phyloP scores from a whole-genome alignment of 2,888 invertebrate genomes.

The Caenorhabditis imperialis region DNA sequence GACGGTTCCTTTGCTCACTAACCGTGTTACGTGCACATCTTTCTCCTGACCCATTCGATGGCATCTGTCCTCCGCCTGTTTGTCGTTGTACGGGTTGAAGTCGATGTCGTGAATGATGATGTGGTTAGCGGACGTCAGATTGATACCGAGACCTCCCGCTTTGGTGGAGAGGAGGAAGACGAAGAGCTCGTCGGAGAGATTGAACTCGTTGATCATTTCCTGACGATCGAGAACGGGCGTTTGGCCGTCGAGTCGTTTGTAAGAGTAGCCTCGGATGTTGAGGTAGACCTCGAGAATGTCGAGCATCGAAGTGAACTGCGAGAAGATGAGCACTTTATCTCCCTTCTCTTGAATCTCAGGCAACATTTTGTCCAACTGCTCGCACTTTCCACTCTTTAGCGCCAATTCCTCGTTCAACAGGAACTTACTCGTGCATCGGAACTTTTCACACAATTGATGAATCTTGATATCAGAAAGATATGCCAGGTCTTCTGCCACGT shows the following conservation, averaged over 20 bases:
- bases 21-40: slow-evolving; percentile 86
- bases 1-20: slow-evolving; percentile 84
- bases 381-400: slow-evolving; percentile 89
- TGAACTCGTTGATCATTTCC: slow-evolving; percentile 91
- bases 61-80: slow-evolving; percentile 88
- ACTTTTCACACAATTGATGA: slow-evolving; percentile 65
- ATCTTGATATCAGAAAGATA: slow-evolving; percentile 89
- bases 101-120: slow-evolving; percentile 97
- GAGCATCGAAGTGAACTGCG: slow-evolving; percentile 95
- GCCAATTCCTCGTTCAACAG: slow-evolving; percentile 81
- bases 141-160: slow-evolving; percentile 96
- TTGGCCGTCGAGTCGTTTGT: slow-evolving; percentile 89
- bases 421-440: slow-evolving; percentile 78
- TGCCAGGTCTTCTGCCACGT: slow-evolving; percentile 88
- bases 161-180: slow-evolving; percentile 78
- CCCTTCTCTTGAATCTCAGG: slow-evolving; percentile 79
- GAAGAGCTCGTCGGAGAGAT: slow-evolving; percentile 80
- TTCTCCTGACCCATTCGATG: slow-evolving; percentile 74
- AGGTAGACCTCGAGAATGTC: slow-evolving; percentile 93
- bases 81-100: slow-evolving; percentile 98
- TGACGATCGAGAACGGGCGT: slow-evolving; percentile 91
- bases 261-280: slow-evolving; percentile 84
- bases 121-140: slow-evolving; percentile 92
- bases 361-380: slow-evolving; percentile 86
- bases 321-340: slow-evolving; percentile 89